Evolutionary conservation across 1,140 invertebrate genomes (phyloP), one percentile per base, ranked within the genome.

Genomic region (Listronotus bonariensis): DNA sequence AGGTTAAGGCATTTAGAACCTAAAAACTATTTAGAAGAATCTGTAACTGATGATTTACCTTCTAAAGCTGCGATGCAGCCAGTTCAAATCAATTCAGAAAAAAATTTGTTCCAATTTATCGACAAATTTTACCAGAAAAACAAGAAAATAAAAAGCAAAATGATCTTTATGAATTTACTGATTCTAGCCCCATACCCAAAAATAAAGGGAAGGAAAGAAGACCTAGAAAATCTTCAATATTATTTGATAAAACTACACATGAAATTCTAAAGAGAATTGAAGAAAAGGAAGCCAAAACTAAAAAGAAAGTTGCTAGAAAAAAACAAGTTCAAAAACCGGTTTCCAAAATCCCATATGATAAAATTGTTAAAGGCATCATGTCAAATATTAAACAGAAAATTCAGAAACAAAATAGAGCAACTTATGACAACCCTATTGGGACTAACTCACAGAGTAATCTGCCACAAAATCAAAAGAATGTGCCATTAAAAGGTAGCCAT

Each of bases 141-240:
- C 10, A 0, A 11, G 26, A 55, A 31, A 17, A 48, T 14, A 31
- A 12, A n/a, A 63, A 54, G 36, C 10, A 15, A 12, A 18, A 12
- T 32, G 26, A 65, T 38, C 26, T 65, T 11, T 65, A 65, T 65
- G 62, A 65, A 41, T 65, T 65, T 51, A 57, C n/a, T 11, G 62
- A 65, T 65, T 14, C 14, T 12, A 65, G 62, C 31, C 62, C 62
- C 4, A 61, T 52, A 51, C 5, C 20, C 6, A 45, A 48, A 41
- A 49, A 49, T 15, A 12, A 3, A 14, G 6, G 8, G 4, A 57
- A 41, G n/a, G 40, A 38, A 14, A 31, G 17, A 41, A 36, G 20
- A 15, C 9, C 7, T 15, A 11, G 34, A 6, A 56, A 34, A 32
- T 65, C 62, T 14, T 65, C 62, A 26, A 56, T 65, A 42, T 11